Evolutionary conservation across 1,140 invertebrate genomes (phyloP), one percentile per base, ranked within the genome.

Genomic region (Pseudomyrmex concolor): DNA sequence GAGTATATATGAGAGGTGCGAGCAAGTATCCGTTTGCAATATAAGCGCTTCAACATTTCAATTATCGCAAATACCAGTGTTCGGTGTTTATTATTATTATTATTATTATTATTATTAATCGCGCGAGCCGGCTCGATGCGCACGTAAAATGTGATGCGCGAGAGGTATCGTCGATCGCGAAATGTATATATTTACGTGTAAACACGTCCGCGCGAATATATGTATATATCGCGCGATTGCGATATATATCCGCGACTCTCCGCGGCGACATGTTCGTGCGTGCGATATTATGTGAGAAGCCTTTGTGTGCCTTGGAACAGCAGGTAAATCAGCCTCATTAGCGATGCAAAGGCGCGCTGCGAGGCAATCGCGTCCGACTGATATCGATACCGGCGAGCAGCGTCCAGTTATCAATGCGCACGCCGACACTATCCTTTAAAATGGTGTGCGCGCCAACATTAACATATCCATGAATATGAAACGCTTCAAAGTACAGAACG

Each of bases 381-480:
- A 81, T 88, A 86, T 81, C 73, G 84, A 34, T 34, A 34, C 5
- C 34, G 57, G 77, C 66, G 19, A n/a, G 54, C 60, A 55, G 50
- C 3, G 19, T 34, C 34, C 34, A 84, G 74, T 80, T 86, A 84
- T 89, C 87, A 77, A 84, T 70, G 76, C 71, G 13, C 55, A 59
- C 59, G 13, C 73, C 73, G 80, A 77, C 43, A 66, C 63, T 63
- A 73, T 48, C 63, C 64, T 86, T 89, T 78, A 81, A 85, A 84
- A 54, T 25, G 50, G 51, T 59, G 4, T 34, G 34, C 34, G 34
- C 34, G 34, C 22, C 74, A n/a, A n/a, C n/a, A 87, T 89, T 89
- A 89, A 84, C 80, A 85, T 83, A 86, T 15, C 25, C 73, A 86
- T 87, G 86, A 88, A 89, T 89, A 89, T 80, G 67, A 83, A 89